Base-by-base conservation (phyloP, 1,140 invertebrate species). In the Drosophila albomicans region DNA sequence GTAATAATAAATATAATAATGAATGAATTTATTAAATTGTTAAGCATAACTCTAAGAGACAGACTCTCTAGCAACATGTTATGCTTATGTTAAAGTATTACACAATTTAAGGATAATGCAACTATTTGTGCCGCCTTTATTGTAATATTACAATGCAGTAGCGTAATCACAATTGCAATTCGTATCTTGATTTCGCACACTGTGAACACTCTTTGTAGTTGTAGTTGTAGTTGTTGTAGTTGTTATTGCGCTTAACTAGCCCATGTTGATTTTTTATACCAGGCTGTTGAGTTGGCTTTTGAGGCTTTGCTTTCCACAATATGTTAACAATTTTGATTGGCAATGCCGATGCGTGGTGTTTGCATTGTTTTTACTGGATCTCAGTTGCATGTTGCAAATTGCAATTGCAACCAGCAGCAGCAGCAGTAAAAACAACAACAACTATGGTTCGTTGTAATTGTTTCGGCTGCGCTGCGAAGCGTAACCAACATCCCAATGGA, bases 251-350 rank as follows among this genome's bases (percentile, higher is more conserved):
- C 62, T 62, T 45, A 67, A 74, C 35, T 43, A 45, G 57, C 38
- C 49, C 63, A 61, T 72, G 73, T 58, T 65, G 51, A 70, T 78
- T 66, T 78, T 54, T 28, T 45, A 43, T 65, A 61, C 20, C 64
- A 59, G 69, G 38, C 61, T 80, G 65, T 78, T 80, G 75, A 78
- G 64, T 78, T 78, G 75, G 48, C 28, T 78, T 61, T 72, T 63
- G 56, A 57, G 35, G 69, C 51, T 77, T 68, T 69, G 49, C 71
- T 80, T 78, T 80, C 70, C 75, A 78, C 78, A 78, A 75, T 70
- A 80, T 80, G 75, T 80, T 80, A 80, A 80, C 78, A 78, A 78
- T 80, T 80, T 80, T 80, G 78, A 80, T 80, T 80, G 75, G 78
- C 78, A 78, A 80, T 78, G 16, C 67, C 58, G 75, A 77, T 79